These are phyloP conservation scores for Myocastor coypus DNA, from an alignment of 2,113 vertebrate genomes.

Conservation along the genomic window DNA sequence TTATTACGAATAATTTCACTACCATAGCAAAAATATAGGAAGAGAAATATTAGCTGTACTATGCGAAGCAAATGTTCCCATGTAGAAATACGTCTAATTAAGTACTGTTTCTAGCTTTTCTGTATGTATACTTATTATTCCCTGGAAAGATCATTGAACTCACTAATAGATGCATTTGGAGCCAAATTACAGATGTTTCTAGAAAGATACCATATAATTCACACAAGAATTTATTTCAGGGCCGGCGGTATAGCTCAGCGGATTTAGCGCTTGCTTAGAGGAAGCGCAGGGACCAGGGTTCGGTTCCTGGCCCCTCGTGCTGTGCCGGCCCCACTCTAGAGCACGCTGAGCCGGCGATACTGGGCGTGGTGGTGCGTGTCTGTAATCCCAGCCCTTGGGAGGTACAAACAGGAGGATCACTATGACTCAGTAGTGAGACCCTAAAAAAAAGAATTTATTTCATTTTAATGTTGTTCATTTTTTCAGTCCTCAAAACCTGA, in stretches of 20 bases:
- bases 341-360: too few relatives aligned
- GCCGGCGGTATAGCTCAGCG: too few relatives aligned
- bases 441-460: not conserved
- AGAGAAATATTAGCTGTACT: not conserved
- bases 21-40: not conserved
- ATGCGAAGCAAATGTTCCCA: not conserved
- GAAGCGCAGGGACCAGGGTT: too few relatives aligned
- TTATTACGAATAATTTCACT: not conserved
- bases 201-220: not conserved
- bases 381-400: too few relatives aligned
- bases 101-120: not conserved
- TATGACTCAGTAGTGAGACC: too few relatives aligned
- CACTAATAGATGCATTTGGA: not conserved
- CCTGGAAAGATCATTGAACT: not conserved
- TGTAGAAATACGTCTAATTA: not conserved
- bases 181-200: slow-evolving; percentile 18
- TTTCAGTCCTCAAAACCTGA: not conserved
- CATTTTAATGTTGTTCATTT: slow-evolving; percentile 6
- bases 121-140: not conserved
- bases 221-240: not conserved
- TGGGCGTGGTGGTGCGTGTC: too few relatives aligned
- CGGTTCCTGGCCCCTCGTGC: too few relatives aligned
- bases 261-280: too few relatives aligned
- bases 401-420: too few relatives aligned
- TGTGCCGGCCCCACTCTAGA: too few relatives aligned